A percentile compares a stretch with the other conserved stretches of the same genome.
Evolutionary conservation across 1,140 invertebrate genomes (phyloP).

Genomic region (Acarapis woodi): DNA sequence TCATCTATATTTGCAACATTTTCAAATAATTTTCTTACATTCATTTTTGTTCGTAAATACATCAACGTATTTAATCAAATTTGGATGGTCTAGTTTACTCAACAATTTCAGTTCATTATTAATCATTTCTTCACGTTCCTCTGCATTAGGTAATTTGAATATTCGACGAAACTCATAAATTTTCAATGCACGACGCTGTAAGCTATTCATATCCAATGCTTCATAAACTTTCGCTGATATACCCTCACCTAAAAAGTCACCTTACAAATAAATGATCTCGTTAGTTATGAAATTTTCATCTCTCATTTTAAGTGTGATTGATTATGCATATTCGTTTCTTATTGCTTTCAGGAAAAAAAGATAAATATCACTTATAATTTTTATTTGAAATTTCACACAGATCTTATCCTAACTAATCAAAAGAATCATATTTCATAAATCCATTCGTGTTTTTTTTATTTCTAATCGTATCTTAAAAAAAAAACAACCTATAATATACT

Average conservation of each 20-base stretch:
- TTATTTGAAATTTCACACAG: too few relatives aligned
- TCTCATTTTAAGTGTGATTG: too few relatives aligned
- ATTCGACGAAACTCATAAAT: constrained; percentile 41
- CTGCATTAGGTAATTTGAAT: neutral
- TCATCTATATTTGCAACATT: neutral
- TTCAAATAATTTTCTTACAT: constrained; percentile 40
- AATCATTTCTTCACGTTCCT: neutral
- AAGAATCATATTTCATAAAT: too few relatives aligned
- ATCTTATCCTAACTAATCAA: too few relatives aligned
- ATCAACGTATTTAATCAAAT: neutral
- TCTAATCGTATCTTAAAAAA: too few relatives aligned
- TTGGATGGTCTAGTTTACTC: neutral
- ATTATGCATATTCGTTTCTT: too few relatives aligned
- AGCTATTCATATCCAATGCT: constrained; percentile 63
- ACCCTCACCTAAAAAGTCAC: constrained; percentile 79
- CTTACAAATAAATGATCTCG: constrained; percentile 22
- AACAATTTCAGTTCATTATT: neutral
- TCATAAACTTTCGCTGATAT: constrained; percentile 88
- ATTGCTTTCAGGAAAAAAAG: too few relatives aligned
- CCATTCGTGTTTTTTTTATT: too few relatives aligned
- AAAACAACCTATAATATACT: too few relatives aligned
- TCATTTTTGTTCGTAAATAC: constrained; percentile 37
- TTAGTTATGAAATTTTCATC: too few relatives aligned
- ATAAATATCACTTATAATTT: too few relatives aligned
- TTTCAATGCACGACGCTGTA: constrained; percentile 65